phyloP scores from a whole-genome alignment of 2,888 invertebrate species.

The Tipula vernalis region DNA sequence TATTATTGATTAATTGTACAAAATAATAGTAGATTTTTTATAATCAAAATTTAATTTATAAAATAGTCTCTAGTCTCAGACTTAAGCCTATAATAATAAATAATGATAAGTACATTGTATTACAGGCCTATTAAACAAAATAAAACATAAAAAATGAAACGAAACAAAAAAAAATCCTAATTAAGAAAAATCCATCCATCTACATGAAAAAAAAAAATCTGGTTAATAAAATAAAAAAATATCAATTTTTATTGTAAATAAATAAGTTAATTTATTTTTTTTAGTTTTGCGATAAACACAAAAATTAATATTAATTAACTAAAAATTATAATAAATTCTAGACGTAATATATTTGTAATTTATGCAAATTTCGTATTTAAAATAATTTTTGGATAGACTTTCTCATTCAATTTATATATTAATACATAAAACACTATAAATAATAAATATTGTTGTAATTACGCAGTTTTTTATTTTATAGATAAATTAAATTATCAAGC shows the following conservation, averaged over 20 bases:
- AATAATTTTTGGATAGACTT: neutral
- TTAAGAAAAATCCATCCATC: neutral
- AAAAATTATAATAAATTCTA: neutral
- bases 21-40: slow-evolving; percentile 1
- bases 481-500: neutral
- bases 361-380: neutral
- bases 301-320: neutral
- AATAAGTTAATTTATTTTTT: neutral
- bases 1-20: neutral
- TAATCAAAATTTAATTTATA: neutral
- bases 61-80: neutral
- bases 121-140: neutral
- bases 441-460: neutral
- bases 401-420: neutral
- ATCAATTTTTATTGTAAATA: neutral
- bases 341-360: neutral
- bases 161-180: neutral
- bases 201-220: neutral
- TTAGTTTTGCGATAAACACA: neutral
- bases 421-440: neutral
- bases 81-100: neutral
- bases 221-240: neutral
- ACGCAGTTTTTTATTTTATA: neutral
- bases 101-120: too few relatives aligned
- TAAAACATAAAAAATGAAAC: neutral